Base-by-base conservation (phyloP, 2,888 invertebrate genomes). In the Azorinus chamasolen region DNA sequence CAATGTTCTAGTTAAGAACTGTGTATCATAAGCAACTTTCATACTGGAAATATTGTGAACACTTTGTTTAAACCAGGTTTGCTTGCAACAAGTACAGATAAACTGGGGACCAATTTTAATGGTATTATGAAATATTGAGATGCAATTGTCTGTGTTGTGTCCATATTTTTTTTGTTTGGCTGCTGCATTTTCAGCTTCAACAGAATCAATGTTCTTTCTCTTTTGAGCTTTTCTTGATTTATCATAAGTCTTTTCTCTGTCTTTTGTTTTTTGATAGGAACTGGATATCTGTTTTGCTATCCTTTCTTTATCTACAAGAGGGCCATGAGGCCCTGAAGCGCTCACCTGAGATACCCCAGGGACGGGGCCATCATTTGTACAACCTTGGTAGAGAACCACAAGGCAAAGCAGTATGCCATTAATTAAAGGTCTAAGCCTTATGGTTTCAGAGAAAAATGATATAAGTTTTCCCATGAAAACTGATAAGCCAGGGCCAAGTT, bases 1-100 rank as follows among this genome's bases (percentile, higher is more conserved):
- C 14, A 20, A 18, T 27, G 22, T 50, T 8, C 22, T 22, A 14
- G 50, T 58, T 58, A 58, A 12, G 25, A 58, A 58, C 16, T 58
- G 41, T 8, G n/a, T n/a, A 16, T 45, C 41, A 18, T 45, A 32
- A 32, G 32, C 45, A 57, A 8, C 39, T 57, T 39, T 41, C 41
- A 37, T 41, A 16, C 22, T 12, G 22, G 12, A 20, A 22, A 57
- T 41, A 25, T 12, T 3, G 2, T 25, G 45, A 16, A 58, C 58
- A 45, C 58, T 58, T 45, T 58, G 58, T 32, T 32, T 32, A 18
- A 58, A 58, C 58, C 58, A 58, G 25, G 58, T 58, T 27, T 58
- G 58, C n/a, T 58, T 43, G 43, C 58, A 45, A 25, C 58, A 41
- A 20, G 22, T 58, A 24, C 58, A 58, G 20, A 58, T 46, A 46